These are phyloP conservation scores for Apodemia duryi DNA, from an alignment of 2,888 invertebrate species.

Conservation along the genomic window DNA sequence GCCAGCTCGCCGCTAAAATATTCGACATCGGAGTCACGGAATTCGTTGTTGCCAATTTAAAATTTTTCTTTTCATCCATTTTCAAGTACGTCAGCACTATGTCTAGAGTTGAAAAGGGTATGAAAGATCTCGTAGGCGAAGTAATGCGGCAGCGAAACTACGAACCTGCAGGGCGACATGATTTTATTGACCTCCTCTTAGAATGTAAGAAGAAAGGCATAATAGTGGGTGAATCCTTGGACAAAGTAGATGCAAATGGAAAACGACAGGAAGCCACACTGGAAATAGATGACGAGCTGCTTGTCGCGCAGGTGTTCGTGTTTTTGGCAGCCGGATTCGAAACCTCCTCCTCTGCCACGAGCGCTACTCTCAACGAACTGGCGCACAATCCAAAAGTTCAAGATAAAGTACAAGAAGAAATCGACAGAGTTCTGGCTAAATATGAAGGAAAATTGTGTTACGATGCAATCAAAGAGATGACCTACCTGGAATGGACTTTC, in stretches of 20 bases:
- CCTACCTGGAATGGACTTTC: slow-evolving; percentile 51
- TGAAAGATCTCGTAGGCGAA: slow-evolving; percentile 42
- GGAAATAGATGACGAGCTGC: slow-evolving; percentile 30
- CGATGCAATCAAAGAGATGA: slow-evolving; percentile 56
- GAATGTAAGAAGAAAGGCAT: slow-evolving; percentile 35
- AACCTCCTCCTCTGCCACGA: slow-evolving; percentile 65
- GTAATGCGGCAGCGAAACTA: slow-evolving; percentile 48
- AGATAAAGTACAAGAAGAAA: slow-evolving; percentile 44
- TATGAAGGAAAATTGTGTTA: slow-evolving; percentile 47
- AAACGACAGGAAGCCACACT: slow-evolving; percentile 26
- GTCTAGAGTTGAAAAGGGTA: slow-evolving; percentile 44
- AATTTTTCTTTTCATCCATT: slow-evolving; percentile 43
- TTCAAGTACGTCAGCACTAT: slow-evolving; percentile 43
- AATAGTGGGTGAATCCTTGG: slow-evolving; percentile 36
- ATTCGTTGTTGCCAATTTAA: slow-evolving; percentile 37
- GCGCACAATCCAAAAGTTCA: slow-evolving; percentile 51
- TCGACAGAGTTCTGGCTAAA: slow-evolving; percentile 44
- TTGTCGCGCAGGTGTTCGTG: slow-evolving; percentile 42
- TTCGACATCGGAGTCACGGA: slow-evolving; percentile 37
- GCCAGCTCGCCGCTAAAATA: slow-evolving; percentile 46
- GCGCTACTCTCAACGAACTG: slow-evolving; percentile 54
- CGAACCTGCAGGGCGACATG: slow-evolving; percentile 44
- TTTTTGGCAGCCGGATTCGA: slow-evolving; percentile 71
- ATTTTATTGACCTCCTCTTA: slow-evolving; percentile 37
- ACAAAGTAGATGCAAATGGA: slow-evolving; percentile 31